Base-by-base conservation (phyloP, 1,140 invertebrate species). In the Listronotus oregonensis region DNA sequence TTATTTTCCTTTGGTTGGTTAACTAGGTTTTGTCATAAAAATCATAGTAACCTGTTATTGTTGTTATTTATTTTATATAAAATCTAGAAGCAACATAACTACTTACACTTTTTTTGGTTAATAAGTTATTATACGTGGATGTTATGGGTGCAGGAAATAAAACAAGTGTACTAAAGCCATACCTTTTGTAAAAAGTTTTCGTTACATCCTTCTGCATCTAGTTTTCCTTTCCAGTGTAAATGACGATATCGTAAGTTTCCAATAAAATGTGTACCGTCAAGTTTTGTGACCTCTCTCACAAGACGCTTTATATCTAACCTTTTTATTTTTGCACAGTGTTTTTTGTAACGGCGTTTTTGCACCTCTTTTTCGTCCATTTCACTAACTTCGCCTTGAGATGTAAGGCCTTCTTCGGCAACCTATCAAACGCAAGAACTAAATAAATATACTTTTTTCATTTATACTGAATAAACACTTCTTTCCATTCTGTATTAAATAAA, bases 121-220 rank as follows among this genome's bases (percentile, higher is more conserved):
- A 5, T 27, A 1, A 27, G 21, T 27, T 27, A 27, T 1, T 27
- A 27, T 27, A 27, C 21, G 1, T 27, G 21, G 21, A 3, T 1
- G 21, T 27, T 3, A 27, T 27, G 5, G 21, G 21, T 27, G 1
- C 5, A 27, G 1, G 5, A 27, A 27, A 5, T 37, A 37, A 37
- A 37, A 37, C 1, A 37, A 37, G 7, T 37, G 8, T 5, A 37
- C 2, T 37, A 5, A 37, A 10, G 32, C 8, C 39, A 75, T 82
- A 91, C 89, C 88, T 91, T 90, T 77, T 85, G 83, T 54, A 90
- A 82, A 79, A 90, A 90, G 51, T 86, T 78, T 78, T 89, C 88
- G 75, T 90, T 90, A 80, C 89, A 91, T 57, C 86, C 84, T 74
- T 88, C 87, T 40, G 87, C 83, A 34, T 87, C 86, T 27, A 71